Evolutionary conservation across 2,113 vertebrate genomes (phyloP).

Genomic region (Passer domesticus): DNA sequence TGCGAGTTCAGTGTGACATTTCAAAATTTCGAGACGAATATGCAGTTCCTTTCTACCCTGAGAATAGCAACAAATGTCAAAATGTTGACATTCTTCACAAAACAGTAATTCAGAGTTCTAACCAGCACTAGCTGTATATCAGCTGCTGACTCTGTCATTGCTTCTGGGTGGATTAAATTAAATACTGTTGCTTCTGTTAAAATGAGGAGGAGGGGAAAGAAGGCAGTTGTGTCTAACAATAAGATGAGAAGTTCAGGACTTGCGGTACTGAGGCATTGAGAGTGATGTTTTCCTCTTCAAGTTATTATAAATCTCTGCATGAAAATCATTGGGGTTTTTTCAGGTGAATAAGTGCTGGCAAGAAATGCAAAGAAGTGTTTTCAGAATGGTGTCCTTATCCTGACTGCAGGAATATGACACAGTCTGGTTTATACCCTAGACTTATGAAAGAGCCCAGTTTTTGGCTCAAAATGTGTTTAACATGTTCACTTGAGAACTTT

Average conservation of each 20-base stretch:
- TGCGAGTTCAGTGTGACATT: constrained; percentile 12
- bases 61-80: constrained; percentile 58
- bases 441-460: neutral
- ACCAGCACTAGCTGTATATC: constrained; percentile 26
- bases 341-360: neutral
- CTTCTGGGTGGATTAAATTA: constrained; percentile 51
- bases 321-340: neutral
- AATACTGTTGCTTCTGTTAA: constrained; percentile 30
- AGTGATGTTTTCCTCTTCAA: neutral
- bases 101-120: constrained; percentile 40
- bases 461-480: neutral
- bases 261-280: neutral
- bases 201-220: neutral
- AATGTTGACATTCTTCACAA: constrained; percentile 53
- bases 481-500: neutral
- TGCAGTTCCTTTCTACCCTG: neutral
- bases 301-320: neutral
- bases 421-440: neutral
- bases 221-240: neutral
- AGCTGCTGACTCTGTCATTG: constrained; percentile 32
- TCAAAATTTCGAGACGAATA: constrained; percentile 52
- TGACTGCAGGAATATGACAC: neutral
- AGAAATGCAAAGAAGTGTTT: neutral
- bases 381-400: neutral
- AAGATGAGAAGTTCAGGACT: neutral